These are phyloP conservation scores for Pipistrellus kuhlii DNA, from an alignment of 2,797 vertebrate species.

Conservation along the genomic window DNA sequence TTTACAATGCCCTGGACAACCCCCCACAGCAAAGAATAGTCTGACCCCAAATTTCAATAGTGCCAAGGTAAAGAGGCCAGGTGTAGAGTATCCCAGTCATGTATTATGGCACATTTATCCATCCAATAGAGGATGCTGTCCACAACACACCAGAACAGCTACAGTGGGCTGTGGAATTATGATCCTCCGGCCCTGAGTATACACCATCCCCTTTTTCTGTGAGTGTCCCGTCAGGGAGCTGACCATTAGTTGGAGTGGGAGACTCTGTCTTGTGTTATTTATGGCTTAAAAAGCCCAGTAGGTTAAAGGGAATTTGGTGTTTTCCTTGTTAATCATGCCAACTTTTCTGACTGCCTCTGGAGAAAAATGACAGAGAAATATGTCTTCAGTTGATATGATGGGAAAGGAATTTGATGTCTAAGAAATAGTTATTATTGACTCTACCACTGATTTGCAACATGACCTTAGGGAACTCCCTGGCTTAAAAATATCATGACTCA, in stretches of 20 bases:
- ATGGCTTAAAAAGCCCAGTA: not conserved
- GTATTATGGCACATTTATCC: not conserved
- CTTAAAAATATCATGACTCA: constrained; percentile 59
- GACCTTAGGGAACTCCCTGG: constrained; percentile 69
- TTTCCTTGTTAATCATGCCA: constrained; percentile 11
- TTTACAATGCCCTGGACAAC: not conserved
- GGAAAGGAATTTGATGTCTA: constrained; percentile 55
- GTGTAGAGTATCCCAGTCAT: not conserved
- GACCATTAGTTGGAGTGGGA: not conserved
- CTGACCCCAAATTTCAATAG: not conserved
- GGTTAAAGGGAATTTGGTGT: not conserved
- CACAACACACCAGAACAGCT: not conserved
- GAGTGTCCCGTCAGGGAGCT: not conserved
- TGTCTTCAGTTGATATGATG: not conserved
- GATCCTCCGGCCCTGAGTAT: not conserved
- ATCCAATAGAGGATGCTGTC: not conserved
- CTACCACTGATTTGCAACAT: constrained; percentile 37
- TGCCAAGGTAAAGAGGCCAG: not conserved
- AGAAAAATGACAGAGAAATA: constrained; percentile 33
- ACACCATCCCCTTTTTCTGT: not conserved
- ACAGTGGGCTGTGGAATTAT: not conserved
- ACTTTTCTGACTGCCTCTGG: not conserved
- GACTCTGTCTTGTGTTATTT: not conserved
- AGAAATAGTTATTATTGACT: constrained; percentile 53
- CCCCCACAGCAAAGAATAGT: not conserved